Evolutionary conservation across 2,888 invertebrate species (phyloP).

Genomic region (Campaea margaritaria): DNA sequence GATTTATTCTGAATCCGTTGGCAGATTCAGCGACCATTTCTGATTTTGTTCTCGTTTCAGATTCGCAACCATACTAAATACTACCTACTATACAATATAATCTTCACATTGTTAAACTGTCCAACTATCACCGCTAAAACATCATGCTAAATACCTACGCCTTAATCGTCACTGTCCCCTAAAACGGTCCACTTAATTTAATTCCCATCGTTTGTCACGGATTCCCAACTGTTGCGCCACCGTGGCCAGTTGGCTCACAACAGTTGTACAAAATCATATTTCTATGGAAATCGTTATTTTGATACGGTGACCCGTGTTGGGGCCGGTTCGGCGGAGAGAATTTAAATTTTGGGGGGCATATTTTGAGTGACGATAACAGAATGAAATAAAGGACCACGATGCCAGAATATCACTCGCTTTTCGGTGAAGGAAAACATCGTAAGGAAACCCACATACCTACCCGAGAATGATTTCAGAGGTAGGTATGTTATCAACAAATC

Average conservation of each 20-base stretch:
- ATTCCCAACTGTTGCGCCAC: conserved; percentile 19
- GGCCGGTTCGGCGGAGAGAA: conserved; percentile 25
- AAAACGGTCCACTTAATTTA: not conserved
- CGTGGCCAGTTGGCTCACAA: not conserved
- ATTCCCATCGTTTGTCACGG: conserved; percentile 7
- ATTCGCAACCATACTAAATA: too few species aligned
- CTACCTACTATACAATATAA: too few species aligned
- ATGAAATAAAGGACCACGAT: not conserved
- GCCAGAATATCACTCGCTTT: too few species aligned
- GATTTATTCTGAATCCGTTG: too few species aligned
- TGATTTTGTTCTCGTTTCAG: too few species aligned
- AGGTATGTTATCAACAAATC: too few species aligned
- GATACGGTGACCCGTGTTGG: conserved; percentile 2
- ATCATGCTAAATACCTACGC: too few species aligned
- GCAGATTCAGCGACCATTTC: too few species aligned
- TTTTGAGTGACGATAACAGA: conserved; percentile 23
- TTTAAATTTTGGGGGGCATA: conserved; percentile 36
- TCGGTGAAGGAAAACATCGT: too few species aligned
- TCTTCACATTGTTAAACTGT: not conserved
- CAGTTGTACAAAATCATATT: conserved; percentile 27
- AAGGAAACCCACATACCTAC: too few species aligned
- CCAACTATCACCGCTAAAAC: too few species aligned
- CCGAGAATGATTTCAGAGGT: too few species aligned
- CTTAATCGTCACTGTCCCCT: not conserved
- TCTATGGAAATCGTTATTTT: conserved; percentile 31